Evolutionary conservation across 2,113 vertebrate species (phyloP).

Genomic region (Panthera leo): DNA sequence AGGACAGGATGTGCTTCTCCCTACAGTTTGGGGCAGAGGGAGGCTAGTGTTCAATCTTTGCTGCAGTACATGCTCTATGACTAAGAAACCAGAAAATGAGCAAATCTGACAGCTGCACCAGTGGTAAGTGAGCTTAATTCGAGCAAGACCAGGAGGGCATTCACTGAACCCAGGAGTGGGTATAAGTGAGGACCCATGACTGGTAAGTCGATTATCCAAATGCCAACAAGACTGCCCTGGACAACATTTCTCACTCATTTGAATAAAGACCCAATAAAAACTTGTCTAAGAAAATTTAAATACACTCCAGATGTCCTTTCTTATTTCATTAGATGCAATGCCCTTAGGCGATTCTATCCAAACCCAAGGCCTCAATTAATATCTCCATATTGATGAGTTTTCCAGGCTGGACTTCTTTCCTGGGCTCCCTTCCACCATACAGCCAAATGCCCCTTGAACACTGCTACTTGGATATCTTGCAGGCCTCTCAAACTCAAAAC

Average conservation of each 20-base stretch:
- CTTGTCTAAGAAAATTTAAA: slow-evolving; percentile 33
- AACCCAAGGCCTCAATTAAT: slow-evolving; percentile 1
- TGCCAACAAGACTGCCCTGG: not conserved
- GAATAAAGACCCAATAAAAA: slow-evolving; percentile 37
- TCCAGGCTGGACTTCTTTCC: not conserved
- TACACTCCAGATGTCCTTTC: not conserved
- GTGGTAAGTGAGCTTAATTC: not conserved
- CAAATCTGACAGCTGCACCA: not conserved
- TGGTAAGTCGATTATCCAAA: not conserved
- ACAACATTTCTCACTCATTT: slow-evolving; percentile 16
- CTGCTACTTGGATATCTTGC: not conserved
- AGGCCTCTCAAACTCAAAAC: slow-evolving; percentile 5
- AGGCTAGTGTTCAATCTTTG: not conserved
- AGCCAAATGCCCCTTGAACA: not conserved
- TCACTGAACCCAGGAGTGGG: not conserved
- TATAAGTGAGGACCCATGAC: not conserved
- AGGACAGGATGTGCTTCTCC: not conserved
- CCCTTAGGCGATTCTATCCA: not conserved
- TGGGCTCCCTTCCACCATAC: not conserved
- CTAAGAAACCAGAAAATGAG: slow-evolving; percentile 20
- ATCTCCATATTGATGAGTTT: not conserved
- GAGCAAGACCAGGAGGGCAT: not conserved
- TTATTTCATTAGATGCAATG: not conserved
- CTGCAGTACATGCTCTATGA: not conserved
- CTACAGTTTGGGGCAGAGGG: not conserved